These are phyloP conservation scores for Nymphalis polychloros DNA, from an alignment of 2,888 invertebrate genomes.

Conservation along the genomic window DNA sequence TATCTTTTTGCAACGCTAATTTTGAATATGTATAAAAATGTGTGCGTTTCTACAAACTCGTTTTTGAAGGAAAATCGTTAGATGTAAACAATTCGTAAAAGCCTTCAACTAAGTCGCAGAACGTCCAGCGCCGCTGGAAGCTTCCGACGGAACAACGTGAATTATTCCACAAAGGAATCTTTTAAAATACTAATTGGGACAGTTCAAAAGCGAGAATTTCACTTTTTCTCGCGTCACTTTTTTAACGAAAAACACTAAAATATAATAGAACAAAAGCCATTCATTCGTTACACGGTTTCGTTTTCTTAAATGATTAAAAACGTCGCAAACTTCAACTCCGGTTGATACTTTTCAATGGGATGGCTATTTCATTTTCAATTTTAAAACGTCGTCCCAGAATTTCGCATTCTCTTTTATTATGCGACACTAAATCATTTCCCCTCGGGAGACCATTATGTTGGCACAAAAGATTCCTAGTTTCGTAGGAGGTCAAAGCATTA, in stretches of 20 bases:
- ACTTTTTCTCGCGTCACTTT: slow-evolving; percentile 19
- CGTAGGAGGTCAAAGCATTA: slow-evolving; percentile 27
- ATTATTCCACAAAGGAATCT: slow-evolving; percentile 27
- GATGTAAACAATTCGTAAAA: slow-evolving; percentile 34
- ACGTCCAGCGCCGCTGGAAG: slow-evolving; percentile 11
- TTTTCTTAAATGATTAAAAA: slow-evolving; percentile 33
- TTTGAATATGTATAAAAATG: too few relatives aligned
- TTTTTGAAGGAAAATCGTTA: background rate
- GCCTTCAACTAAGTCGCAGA: slow-evolving; percentile 20
- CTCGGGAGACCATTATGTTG: slow-evolving; percentile 34
- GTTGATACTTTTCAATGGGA: slow-evolving; percentile 30
- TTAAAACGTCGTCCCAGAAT: slow-evolving; percentile 32
- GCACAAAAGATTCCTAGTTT: slow-evolving; percentile 36
- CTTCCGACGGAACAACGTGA: slow-evolving; percentile 15
- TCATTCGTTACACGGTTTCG: slow-evolving; percentile 27
- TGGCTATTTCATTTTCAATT: slow-evolving; percentile 32
- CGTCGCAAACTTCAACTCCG: slow-evolving; percentile 27
- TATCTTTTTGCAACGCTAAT: too few relatives aligned
- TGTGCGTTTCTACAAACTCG: too few relatives aligned
- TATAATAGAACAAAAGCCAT: slow-evolving; percentile 24
- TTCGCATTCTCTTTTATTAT: slow-evolving; percentile 37
- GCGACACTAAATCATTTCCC: slow-evolving; percentile 34
- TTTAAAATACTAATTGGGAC: slow-evolving; percentile 26
- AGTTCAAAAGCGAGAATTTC: slow-evolving; percentile 22
- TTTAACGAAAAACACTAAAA: slow-evolving; percentile 20